These are phyloP conservation scores for Falco biarmicus DNA, from an alignment of 2,797 vertebrate genomes.

Conservation along the genomic window DNA sequence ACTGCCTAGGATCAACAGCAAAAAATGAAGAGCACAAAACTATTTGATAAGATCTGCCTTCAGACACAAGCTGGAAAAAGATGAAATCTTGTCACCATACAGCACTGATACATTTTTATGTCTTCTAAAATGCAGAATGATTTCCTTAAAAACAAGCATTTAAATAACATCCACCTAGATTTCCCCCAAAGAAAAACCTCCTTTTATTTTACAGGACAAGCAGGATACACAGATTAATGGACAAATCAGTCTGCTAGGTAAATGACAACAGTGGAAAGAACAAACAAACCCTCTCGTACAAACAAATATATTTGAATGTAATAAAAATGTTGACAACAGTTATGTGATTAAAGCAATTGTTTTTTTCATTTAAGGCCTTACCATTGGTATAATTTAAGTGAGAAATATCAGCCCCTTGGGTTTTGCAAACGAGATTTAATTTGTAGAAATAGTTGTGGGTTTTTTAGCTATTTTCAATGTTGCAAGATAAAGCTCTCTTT, in stretches of 20 bases:
- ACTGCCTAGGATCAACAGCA: background rate
- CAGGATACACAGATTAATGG: background rate
- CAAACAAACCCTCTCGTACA: slow-evolving; percentile 33
- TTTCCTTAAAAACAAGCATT: background rate
- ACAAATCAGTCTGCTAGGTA: slow-evolving; percentile 1
- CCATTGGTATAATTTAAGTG: slow-evolving; percentile 49
- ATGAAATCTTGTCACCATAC: background rate
- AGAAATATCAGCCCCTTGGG: slow-evolving; percentile 43
- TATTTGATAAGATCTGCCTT: background rate
- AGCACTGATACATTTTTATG: background rate
- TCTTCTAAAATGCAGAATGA: background rate
- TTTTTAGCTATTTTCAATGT: slow-evolving; percentile 38
- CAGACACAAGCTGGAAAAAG: background rate
- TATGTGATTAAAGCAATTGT: slow-evolving; percentile 54
- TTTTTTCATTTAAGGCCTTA: slow-evolving; percentile 45
- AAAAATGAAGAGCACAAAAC: background rate
- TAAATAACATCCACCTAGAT: background rate
- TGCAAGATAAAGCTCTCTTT: slow-evolving; percentile 41
- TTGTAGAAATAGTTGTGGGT: slow-evolving; percentile 37
- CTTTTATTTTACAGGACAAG: slow-evolving; percentile 6
- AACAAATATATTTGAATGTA: slow-evolving; percentile 28
- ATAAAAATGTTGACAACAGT: slow-evolving; percentile 32
- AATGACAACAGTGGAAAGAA: slow-evolving; percentile 38
- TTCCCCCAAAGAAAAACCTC: background rate
- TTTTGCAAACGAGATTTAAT: slow-evolving; percentile 61